Conservation (phyloP, 2,113 vertebrate genomes). For the Notarius quadriscutis region DNA sequence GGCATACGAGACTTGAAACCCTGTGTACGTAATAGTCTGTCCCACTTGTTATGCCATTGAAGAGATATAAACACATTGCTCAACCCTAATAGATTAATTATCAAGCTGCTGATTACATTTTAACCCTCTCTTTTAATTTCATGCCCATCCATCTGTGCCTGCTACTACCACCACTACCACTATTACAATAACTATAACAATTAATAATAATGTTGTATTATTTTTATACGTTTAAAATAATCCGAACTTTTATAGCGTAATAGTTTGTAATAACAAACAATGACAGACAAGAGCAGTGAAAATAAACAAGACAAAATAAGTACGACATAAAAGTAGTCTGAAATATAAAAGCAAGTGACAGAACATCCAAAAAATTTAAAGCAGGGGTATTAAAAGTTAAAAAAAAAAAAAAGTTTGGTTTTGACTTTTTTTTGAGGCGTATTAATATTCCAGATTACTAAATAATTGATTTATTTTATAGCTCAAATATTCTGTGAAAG, state of each 20-base stretch:
- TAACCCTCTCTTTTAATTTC: background rate
- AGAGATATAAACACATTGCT: background rate
- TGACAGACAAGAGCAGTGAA: background rate
- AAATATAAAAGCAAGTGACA: background rate
- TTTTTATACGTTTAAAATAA: background rate
- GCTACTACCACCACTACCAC: background rate
- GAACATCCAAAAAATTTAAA: background rate
- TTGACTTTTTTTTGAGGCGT: background rate
- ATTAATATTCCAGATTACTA: background rate
- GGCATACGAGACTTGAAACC: background rate
- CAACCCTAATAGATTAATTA: background rate
- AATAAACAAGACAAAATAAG: background rate
- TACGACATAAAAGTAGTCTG: background rate
- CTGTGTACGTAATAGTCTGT: too few relatives aligned
- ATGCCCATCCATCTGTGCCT: background rate
- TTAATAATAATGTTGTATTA: background rate
- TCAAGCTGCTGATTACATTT: background rate
- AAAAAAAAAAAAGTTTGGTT: too few relatives aligned
- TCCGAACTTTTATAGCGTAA: background rate
- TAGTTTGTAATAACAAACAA: background rate
- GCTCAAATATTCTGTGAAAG: too few relatives aligned
- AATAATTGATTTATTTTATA: background rate
- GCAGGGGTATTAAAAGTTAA: background rate
- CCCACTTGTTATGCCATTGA: too few relatives aligned
- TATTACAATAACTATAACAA: background rate